Evolutionary conservation across 2,113 vertebrate genomes (phyloP).

Genomic region (Hepsetus odoe): DNA sequence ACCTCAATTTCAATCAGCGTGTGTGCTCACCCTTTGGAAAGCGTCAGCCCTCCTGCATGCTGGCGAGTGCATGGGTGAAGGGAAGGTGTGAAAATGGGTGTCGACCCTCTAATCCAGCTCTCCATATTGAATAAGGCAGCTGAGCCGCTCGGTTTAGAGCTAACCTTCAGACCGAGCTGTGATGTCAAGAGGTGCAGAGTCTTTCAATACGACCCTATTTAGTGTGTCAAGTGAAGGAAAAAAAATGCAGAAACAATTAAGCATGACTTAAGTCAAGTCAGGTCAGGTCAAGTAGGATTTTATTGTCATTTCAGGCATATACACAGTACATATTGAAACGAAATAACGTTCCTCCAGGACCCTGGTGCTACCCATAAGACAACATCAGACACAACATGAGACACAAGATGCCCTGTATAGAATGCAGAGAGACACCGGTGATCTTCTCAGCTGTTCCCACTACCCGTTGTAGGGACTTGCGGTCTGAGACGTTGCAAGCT

Average conservation of each 20-base stretch:
- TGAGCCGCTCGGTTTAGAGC: background rate
- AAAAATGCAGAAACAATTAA: background rate
- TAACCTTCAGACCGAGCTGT: background rate
- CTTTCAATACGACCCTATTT: background rate
- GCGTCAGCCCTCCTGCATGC: slow-evolving; percentile 37
- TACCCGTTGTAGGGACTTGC: too few species aligned
- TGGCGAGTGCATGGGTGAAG: background rate
- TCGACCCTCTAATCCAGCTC: slow-evolving; percentile 43
- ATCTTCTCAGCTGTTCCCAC: too few species aligned
- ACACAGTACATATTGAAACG: too few species aligned
- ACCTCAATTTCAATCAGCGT: slow-evolving; percentile 57
- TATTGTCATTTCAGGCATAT: too few species aligned
- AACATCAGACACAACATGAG: too few species aligned
- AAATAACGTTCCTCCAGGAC: too few species aligned
- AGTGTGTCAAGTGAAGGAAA: background rate
- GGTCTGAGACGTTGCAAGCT: too few species aligned
- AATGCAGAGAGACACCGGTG: too few species aligned
- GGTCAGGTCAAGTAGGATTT: too few species aligned
- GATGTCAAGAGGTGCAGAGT: background rate
- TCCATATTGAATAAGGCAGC: slow-evolving; percentile 18
- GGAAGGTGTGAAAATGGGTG: slow-evolving; percentile 41
- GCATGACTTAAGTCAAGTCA: background rate
- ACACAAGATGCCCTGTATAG: too few species aligned
- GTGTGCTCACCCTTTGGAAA: slow-evolving; percentile 51
- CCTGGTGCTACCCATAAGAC: too few species aligned